phyloP scores from a whole-genome alignment of 2,113 vertebrate species.

The Macrotis lagotis region DNA sequence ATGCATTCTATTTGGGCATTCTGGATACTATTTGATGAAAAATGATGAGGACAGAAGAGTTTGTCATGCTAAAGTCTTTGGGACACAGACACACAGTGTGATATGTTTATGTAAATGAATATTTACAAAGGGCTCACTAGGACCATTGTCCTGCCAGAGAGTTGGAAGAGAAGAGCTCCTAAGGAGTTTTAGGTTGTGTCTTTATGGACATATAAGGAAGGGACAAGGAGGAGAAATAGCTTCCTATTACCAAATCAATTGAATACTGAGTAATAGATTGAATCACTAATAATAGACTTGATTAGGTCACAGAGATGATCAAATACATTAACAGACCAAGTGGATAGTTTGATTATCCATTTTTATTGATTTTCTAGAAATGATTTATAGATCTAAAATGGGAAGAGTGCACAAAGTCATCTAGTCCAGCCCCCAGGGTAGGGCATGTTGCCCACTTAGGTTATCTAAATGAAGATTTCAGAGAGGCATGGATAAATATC shows the following conservation, averaged over 20 bases:
- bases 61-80: not conserved
- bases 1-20: slow-evolving; percentile 74
- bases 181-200: not conserved
- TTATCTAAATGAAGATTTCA: not conserved
- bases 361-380: not conserved
- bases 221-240: not conserved
- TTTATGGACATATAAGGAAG: not conserved
- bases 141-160: not conserved
- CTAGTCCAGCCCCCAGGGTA: not conserved
- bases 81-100: not conserved
- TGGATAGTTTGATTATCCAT: not conserved
- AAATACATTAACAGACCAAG: not conserved
- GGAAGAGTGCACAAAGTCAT: not conserved
- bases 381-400: not conserved
- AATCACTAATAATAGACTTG: not conserved
- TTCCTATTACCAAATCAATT: not conserved
- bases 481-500: not conserved
- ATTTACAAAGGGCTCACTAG: not conserved
- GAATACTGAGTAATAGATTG: not conserved
- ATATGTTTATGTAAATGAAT: not conserved
- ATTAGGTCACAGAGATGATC: slow-evolving; percentile 19
- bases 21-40: slow-evolving; percentile 71
- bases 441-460: not conserved
- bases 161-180: not conserved
- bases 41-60: slow-evolving; percentile 64